Percentiles rank a stretch among this genome's conserved stretches.
Evolutionary conservation across 2,797 vertebrate genomes (phyloP).

Genomic region (Sebastolobus alascanus): DNA sequence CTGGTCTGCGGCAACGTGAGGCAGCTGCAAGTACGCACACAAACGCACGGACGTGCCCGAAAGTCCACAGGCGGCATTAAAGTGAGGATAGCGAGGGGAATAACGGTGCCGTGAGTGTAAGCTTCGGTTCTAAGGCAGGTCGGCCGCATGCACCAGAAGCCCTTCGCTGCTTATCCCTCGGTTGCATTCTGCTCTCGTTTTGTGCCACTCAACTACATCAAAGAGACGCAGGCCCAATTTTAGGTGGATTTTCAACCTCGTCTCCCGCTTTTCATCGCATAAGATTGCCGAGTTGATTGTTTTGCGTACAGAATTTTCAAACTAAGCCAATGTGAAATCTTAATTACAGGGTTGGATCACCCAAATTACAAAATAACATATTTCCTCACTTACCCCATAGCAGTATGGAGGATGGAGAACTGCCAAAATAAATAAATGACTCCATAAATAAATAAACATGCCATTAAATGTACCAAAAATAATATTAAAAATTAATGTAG

Average conservation of each 20-base stretch:
- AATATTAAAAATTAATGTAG: no score
- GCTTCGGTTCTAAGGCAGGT: slow-evolving; percentile 38
- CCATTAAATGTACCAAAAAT: no score
- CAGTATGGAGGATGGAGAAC: no score
- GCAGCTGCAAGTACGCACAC: background rate
- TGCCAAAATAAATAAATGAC: no score
- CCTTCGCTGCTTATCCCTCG: slow-evolving; percentile 25
- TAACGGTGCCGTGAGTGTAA: slow-evolving; percentile 12
- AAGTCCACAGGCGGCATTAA: background rate
- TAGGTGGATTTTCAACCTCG: slow-evolving; percentile 20
- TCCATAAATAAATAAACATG: no score
- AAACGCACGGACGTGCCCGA: background rate
- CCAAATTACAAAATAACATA: background rate
- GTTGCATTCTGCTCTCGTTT: slow-evolving; percentile 44
- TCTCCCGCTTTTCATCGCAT: slow-evolving; percentile 9
- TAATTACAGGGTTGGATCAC: slow-evolving; percentile 9
- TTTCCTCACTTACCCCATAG: background rate
- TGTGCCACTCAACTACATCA: slow-evolving; percentile 19
- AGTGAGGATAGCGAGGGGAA: background rate
- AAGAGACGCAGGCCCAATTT: slow-evolving; percentile 35
- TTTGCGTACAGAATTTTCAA: slow-evolving; percentile 27
- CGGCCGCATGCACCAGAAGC: slow-evolving; percentile 26
- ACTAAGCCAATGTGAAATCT: background rate
- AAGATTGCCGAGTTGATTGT: slow-evolving; percentile 10
- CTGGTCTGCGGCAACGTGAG: slow-evolving; percentile 5